Evolutionary conservation across 2,888 invertebrate genomes (phyloP).

Genomic region (Drosophila bunnanda): DNA sequence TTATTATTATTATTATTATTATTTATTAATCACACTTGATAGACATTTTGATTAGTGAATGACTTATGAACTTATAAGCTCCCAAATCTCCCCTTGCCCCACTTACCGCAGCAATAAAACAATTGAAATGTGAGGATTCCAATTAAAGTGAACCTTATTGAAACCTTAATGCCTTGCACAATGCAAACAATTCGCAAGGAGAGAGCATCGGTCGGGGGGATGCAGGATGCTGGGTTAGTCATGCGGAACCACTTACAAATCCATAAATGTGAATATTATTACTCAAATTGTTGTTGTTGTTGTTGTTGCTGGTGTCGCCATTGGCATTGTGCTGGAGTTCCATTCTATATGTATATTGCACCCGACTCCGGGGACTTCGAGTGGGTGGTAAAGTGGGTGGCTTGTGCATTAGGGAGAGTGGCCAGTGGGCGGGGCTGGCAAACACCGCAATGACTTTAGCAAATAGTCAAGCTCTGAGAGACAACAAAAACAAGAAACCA

Average conservation of each 20-base stretch:
- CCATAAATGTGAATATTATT: slow-evolving; percentile 82
- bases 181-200: slow-evolving; percentile 36
- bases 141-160: slow-evolving; percentile 78
- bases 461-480: slow-evolving; percentile 74
- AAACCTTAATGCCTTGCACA: slow-evolving; percentile 66
- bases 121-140: slow-evolving; percentile 57
- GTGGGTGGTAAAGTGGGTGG: slow-evolving; percentile 23
- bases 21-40: too few species aligned
- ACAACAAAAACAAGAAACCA: slow-evolving; percentile 53
- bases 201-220: slow-evolving; percentile 2
- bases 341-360: slow-evolving; percentile 23
- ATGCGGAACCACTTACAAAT: slow-evolving; percentile 82
- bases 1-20: too few species aligned
- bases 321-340: slow-evolving; percentile 64
- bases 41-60: slow-evolving; percentile 17
- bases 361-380: slow-evolving; percentile 53
- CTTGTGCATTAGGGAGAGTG: background rate
- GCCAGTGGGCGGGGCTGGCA: slow-evolving; percentile 22
- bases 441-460: slow-evolving; percentile 79
- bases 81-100: slow-evolving; percentile 5
- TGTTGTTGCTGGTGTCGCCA: slow-evolving; percentile 52
- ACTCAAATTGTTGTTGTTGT: slow-evolving; percentile 67
- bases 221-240: slow-evolving; percentile 68
- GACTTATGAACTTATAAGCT: slow-evolving; percentile 32
- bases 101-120: slow-evolving; percentile 33